phyloP scores from a whole-genome alignment of 1,140 invertebrate species.

The Thaumatotibia leucotreta region DNA sequence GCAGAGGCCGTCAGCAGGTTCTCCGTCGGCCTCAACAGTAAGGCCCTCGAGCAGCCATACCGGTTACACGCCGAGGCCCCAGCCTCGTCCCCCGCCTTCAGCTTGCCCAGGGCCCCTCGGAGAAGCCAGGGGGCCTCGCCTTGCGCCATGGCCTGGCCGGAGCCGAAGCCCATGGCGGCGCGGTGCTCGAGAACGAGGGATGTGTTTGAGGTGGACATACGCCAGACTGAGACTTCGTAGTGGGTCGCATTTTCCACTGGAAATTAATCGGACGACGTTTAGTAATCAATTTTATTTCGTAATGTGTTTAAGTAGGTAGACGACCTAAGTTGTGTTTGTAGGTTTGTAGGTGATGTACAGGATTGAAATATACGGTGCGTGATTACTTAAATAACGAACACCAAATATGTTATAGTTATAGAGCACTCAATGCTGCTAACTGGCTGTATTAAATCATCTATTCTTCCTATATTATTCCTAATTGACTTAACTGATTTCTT shows the following conservation, averaged over 20 bases:
- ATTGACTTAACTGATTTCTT: too few relatives aligned
- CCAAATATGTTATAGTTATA: too few relatives aligned
- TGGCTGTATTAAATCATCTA: too few relatives aligned
- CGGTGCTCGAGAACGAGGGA: slow-evolving; percentile 51
- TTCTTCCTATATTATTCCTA: too few relatives aligned
- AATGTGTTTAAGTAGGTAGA: too few relatives aligned
- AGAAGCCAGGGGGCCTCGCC: slow-evolving; percentile 47
- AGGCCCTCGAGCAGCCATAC: slow-evolving; percentile 55
- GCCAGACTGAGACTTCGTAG: slow-evolving; percentile 67
- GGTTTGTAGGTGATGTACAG: too few relatives aligned
- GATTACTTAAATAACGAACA: too few relatives aligned
- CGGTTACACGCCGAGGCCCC: slow-evolving; percentile 60
- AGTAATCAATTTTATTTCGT: too few relatives aligned
- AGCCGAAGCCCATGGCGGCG: slow-evolving; percentile 54
- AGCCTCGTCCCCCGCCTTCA: slow-evolving; percentile 52
- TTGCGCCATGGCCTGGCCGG: slow-evolving; percentile 44
- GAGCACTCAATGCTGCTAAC: too few relatives aligned
- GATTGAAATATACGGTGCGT: too few relatives aligned
- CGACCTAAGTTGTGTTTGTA: too few relatives aligned
- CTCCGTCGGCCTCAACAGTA: slow-evolving; percentile 55
- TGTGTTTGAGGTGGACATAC: slow-evolving; percentile 55
- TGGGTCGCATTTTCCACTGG: slow-evolving; percentile 67
- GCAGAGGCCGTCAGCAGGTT: slow-evolving; percentile 47
- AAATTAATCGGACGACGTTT: slow-evolving; percentile 17
- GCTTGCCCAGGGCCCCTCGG: slow-evolving; percentile 39